Conservation (phyloP, 37 sponge, comb jelly and placozoan species). For the Bolinopsis microptera region DNA sequence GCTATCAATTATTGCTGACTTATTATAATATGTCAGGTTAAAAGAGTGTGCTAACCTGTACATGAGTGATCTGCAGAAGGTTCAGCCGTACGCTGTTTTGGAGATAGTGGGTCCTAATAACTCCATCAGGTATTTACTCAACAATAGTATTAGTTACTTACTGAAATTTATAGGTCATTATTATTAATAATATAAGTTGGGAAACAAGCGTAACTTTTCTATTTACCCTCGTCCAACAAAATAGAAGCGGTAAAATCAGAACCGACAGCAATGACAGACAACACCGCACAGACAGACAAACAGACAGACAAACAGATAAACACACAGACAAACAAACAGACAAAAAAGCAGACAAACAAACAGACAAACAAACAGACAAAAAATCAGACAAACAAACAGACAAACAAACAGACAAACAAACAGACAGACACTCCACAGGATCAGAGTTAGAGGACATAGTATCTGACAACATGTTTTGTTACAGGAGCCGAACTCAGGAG, state of each 20-base stretch:
- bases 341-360: neutral
- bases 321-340: neutral
- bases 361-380: neutral
- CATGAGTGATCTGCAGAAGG: constrained; percentile 16
- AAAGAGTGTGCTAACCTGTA: constrained; percentile 59
- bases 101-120: constrained; percentile 48
- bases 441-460: neutral
- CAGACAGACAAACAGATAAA: neutral
- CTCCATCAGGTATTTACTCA: neutral
- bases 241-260: neutral
- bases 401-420: neutral
- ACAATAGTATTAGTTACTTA: too few relatives aligned
- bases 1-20: neutral
- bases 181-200: too few relatives aligned
- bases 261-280: neutral
- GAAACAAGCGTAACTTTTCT: too few relatives aligned
- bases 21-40: constrained; percentile 5
- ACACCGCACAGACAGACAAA: neutral
- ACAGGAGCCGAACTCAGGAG: constrained; percentile 11
- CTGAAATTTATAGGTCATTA: too few relatives aligned
- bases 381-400: neutral
- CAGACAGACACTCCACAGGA: neutral
- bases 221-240: too few relatives aligned
- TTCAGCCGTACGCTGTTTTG: constrained; percentile 52
- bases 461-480: neutral